Base-by-base conservation (phyloP, 2,113 vertebrate species). In the Stomatorhinus ivindoensis region DNA sequence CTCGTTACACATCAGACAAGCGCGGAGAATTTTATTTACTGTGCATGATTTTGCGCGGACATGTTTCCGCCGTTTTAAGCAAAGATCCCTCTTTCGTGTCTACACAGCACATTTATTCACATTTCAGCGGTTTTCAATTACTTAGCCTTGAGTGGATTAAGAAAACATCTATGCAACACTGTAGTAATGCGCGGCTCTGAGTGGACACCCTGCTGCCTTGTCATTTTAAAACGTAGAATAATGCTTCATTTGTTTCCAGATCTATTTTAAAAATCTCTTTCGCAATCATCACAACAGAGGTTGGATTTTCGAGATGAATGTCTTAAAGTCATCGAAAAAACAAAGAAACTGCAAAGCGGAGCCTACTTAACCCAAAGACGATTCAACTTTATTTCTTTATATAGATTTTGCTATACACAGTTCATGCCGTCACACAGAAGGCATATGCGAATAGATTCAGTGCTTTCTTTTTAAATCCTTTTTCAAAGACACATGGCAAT, bases 401-500 rank as follows among this genome's bases (percentile, higher is more conserved):
- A 92, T 94, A 95, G 96, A 94, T 95, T 94, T 95, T 93, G 96
- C 97, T 96, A 88, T 96, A 97, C 97, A 98, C 95, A 92, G 95
- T 95, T 98, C 97, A 98, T 97, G 97, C 96, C 96, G 94, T 96
- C 94, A 94, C 96, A 97, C 95, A 93, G 96, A 96, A 97, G 97
- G 97, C 96, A 95, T 96, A 96, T 94, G 97, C 96, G 96, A 96
- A 97, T 97, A 94, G 95, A 96, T 39, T 92, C 95, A 96, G 96
- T 95, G 90, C 96, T 95, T 95, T 96, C 91, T 10, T 94, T 94
- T 94, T 95, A 93, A 95, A 87, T 89, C 95, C 93, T 95, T 95
- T 93, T 95, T 95, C 96, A 96, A 95, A 96, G 94, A 96, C 96
- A 97, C 96, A 95, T 95, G 95, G 96, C 96, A 97, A 98, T 97